A percentile compares a stretch with the other conserved stretches of the same genome.
Evolutionary conservation across 2,797 vertebrate genomes (phyloP).

Genomic region (Pipistrellus nathusii): DNA sequence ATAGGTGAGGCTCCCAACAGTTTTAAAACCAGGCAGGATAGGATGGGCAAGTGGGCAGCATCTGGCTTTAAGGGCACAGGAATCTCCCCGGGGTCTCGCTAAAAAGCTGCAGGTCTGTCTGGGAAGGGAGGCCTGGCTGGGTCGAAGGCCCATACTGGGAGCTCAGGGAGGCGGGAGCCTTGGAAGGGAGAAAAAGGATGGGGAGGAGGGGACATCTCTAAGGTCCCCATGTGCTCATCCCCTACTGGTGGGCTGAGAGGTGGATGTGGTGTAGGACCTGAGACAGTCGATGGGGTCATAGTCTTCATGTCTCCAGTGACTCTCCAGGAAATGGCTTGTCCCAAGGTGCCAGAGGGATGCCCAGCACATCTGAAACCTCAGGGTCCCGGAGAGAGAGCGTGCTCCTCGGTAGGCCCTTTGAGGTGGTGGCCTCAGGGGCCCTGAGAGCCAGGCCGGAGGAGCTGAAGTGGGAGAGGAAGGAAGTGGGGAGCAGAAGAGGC

Average conservation of each 20-base stretch:
- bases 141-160: fast-evolving
- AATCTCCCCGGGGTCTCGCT: neutral
- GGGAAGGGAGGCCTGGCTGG: too few species aligned
- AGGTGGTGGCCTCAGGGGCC: conserved; percentile 64
- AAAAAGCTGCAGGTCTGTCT: neutral
- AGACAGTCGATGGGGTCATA: neutral
- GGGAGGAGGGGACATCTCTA: neutral
- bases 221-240: neutral
- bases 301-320: neutral
- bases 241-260: neutral
- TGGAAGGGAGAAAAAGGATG: too few species aligned
- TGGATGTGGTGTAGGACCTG: neutral
- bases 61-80: fast-evolving
- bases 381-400: neutral
- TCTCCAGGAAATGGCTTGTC: neutral
- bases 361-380: neutral
- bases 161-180: neutral
- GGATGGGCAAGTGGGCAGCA: neutral
- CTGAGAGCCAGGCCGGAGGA: conserved; percentile 71
- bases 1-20: neutral
- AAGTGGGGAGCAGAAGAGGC: conserved; percentile 81
- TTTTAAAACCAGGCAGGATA: neutral
- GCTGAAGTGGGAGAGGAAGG: conserved; percentile 84
- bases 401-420: neutral
- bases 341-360: neutral